Conservation (phyloP, 2,888 invertebrate genomes). For the Myopa tessellatipennis region DNA sequence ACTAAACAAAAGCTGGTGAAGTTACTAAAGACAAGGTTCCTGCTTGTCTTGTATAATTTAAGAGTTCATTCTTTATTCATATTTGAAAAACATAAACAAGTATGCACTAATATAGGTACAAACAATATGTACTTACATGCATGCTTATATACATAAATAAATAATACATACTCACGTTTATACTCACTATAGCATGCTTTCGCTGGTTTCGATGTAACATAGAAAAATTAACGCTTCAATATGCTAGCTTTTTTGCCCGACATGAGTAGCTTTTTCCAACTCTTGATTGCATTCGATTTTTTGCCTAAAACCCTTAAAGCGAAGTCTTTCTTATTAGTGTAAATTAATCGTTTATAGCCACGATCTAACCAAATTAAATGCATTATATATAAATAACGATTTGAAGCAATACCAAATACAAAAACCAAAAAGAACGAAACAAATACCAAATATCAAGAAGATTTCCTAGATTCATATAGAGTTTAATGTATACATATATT, state of each 20-base stretch:
- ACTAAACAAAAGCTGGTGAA: background rate
- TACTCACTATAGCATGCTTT: background rate
- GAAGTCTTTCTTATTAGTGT: background rate
- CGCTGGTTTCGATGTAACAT: background rate
- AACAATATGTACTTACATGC: too few species aligned
- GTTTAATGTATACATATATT: constrained; percentile 51
- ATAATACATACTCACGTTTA: background rate
- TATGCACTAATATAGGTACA: background rate
- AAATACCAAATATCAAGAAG: constrained; percentile 5
- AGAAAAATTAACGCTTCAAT: background rate
- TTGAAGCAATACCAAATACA: constrained; percentile 44
- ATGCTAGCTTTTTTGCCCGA: background rate
- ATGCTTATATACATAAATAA: too few species aligned
- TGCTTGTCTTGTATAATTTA: background rate
- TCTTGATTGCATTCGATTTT: background rate
- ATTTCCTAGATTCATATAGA: constrained; percentile 19
- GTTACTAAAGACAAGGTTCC: background rate
- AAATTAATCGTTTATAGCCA: too few species aligned
- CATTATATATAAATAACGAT: constrained; percentile 37
- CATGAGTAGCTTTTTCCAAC: background rate
- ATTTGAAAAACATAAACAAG: background rate
- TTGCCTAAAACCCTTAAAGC: too few species aligned
- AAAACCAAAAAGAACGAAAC: background rate
- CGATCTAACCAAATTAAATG: background rate
- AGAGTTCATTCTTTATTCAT: background rate